A percentile compares a stretch with the other conserved stretches of the same genome.
phyloP scores from a whole-genome alignment of 2,113 vertebrate species.

The Spea bombifrons region DNA sequence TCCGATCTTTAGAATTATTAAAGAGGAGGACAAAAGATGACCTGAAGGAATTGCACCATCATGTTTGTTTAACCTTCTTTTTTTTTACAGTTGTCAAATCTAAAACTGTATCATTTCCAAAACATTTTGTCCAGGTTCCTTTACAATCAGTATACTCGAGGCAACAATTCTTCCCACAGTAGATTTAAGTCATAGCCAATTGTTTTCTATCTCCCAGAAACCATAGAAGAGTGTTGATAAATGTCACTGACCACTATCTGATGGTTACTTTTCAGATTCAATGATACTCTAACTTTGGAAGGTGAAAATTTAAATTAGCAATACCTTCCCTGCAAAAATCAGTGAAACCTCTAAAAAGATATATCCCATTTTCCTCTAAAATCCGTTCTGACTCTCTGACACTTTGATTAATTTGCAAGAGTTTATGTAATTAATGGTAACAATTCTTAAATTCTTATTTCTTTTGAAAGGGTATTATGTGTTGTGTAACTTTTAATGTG shows the following conservation, averaged over 20 bases:
- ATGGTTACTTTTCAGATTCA: neutral
- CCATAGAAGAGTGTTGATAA: neutral
- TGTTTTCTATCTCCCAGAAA: neutral
- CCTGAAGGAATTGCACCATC: slow-evolving; percentile 3
- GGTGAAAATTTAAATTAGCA: too few relatives aligned
- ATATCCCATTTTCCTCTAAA: too few relatives aligned
- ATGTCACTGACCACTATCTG: neutral
- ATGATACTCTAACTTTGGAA: too few relatives aligned
- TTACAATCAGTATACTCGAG: neutral
- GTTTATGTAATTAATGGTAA: too few relatives aligned
- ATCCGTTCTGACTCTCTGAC: too few relatives aligned
- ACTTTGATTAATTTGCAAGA: too few relatives aligned
- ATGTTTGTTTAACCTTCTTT: neutral
- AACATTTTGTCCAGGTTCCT: neutral
- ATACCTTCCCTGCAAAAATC: too few relatives aligned
- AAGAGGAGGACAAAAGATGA: neutral
- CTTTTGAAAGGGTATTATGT: too few relatives aligned
- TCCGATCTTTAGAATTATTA: neutral
- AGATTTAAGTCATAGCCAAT: neutral
- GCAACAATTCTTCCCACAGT: neutral
- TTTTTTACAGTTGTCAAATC: neutral
- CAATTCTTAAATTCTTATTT: too few relatives aligned
- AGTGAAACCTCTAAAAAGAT: too few relatives aligned
- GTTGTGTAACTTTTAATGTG: too few relatives aligned
- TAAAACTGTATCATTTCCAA: neutral